Evolutionary conservation across 2,888 invertebrate genomes (phyloP), one percentile per base, ranked within the genome.

Genomic region (Tiphia femorata): DNA sequence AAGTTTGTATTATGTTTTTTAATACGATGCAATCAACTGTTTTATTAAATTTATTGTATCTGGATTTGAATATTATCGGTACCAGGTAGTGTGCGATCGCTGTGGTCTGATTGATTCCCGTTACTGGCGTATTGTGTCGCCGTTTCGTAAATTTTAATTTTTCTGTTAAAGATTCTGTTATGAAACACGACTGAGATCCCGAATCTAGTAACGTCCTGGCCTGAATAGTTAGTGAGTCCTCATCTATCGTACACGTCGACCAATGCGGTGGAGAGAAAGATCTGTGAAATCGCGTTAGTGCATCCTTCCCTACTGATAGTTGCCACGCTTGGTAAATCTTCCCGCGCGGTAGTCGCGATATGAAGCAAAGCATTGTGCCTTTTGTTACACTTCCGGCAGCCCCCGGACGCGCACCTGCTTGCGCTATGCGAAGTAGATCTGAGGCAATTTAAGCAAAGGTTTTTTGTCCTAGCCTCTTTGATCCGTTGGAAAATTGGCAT

Each of bases 21-120:
- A 59, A 14, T 7, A 59, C 37, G n/a, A 62, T 43, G 23, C 54
- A 62, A 21, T 42, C 25, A 21, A 58, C n/a, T n/a, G 35, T 30
- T 29, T n/a, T 29, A 12, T 29, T 29, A 29, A 29, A 29, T n/a
- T 29, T 29, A 7, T 29, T 29, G 1, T n/a, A 25, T n/a, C 25
- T 19, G 7, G 10, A 23, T 12, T 19, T 42, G 2, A 42, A 23
- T 3, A n/a, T 19, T 12, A 10, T 23, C 8, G 1, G 12, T 8
- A 42, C 25, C 2, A 42, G 12, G 3, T 8, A 3, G 1, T 42
- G 20, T 7, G 12, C 41, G 7, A 29, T 3, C 7, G 7, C 29
- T 2, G 7, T 29, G 10, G 29, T 7, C 1, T 29, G 29, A 7
- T 2, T 29, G 10, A 29, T 5, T 7, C 7, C 29, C 7, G 29